These are phyloP conservation scores for Bradypodion ventrale DNA, from an alignment of 2,797 vertebrate species.

Conservation along the genomic window DNA sequence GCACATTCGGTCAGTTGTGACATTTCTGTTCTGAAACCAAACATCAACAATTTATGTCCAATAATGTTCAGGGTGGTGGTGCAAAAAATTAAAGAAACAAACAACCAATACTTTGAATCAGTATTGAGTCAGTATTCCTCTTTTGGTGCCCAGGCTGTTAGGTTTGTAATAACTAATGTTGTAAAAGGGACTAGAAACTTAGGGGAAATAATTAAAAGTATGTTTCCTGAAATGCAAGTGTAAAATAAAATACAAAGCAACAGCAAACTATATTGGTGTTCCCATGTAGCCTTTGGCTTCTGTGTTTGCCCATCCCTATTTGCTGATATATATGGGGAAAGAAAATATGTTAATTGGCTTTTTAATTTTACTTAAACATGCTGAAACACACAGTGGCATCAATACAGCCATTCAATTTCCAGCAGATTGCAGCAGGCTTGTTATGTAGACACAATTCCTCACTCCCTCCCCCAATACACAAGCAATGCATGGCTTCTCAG, in stretches of 20 bases:
- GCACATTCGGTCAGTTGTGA: not conserved
- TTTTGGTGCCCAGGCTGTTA: not conserved
- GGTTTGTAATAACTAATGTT: not conserved
- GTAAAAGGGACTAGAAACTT: not conserved
- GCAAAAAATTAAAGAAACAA: not conserved
- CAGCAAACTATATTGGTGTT: not conserved
- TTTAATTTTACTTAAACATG: conserved; percentile 26
- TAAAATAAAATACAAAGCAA: not conserved
- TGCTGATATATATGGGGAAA: not conserved
- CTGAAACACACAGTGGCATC: conserved; percentile 43
- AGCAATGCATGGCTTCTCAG: conserved; percentile 48
- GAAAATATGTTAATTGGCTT: not conserved
- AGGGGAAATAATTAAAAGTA: not conserved
- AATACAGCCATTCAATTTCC: not conserved
- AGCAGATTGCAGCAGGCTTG: conserved; percentile 30
- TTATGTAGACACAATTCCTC: too few species aligned
- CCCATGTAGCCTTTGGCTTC: not conserved
- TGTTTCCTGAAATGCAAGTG: not conserved
- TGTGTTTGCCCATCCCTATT: not conserved
- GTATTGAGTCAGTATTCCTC: not conserved
- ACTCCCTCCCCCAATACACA: not conserved
- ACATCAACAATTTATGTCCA: not conserved
- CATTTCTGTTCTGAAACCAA: not conserved
- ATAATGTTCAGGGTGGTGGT: not conserved
- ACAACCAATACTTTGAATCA: not conserved